Base-by-base conservation (phyloP, 2,888 invertebrate species). In the Chorisops tibialis region DNA sequence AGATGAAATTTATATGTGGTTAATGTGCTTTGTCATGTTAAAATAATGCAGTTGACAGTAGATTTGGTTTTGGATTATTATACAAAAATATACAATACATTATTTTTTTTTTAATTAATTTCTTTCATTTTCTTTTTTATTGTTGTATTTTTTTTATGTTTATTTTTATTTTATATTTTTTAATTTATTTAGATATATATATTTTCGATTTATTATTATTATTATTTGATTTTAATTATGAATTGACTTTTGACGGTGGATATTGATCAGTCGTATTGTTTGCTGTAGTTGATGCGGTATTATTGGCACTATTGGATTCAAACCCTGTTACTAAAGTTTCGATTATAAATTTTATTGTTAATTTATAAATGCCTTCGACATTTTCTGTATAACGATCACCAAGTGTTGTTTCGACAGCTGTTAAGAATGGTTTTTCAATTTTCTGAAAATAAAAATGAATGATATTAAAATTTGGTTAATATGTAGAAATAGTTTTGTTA, bases 341-440 rank as follows among this genome's bases (percentile, higher is more conserved):
- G 71, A 95, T 83, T 69, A 95, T 92, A 74, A 93, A 91, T 74
- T 87, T 87, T 73, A 94, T 93, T 59, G 93, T 91, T 68, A 90
- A 82, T 78, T 88, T 87, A 83, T 95, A 95, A 72, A 93, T 91
- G 70, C 85, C 87, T 73, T 93, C 91, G 69, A 95, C 90, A 79
- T 93, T 93, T 56, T 90, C 88, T 9, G 93, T 91, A 80, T 91
- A 94, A 66, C 93, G 83, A 68, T 94, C 93, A 3, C 91, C 93
- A 37, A 95, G 81, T 0, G 93, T 93, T 66, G 86, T 85, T 74
- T 89, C 86, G 9, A 94, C 93, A 0, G 95, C 91, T 73, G 87
- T 84, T 69, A 95, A 79, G 79, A 95, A 95, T 1, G 95, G 93
- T 69, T 87, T 85, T 75, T 94, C 93, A 70, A 95, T 89, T 86